phyloP scores from a whole-genome alignment of 2,888 invertebrate genomes.

The Antheraea assamensis region DNA sequence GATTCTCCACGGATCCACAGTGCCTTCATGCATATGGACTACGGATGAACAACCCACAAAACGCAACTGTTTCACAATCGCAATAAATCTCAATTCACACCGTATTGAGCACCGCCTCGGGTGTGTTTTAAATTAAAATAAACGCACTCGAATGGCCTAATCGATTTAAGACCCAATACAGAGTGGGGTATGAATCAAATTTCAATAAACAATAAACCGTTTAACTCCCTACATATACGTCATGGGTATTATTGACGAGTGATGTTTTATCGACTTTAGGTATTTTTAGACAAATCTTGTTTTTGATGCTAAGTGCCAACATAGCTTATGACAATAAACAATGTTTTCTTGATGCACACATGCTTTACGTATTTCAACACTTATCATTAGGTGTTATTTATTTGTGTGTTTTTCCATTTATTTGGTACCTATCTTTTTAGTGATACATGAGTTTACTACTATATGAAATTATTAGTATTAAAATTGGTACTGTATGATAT shows the following conservation, averaged over 20 bases:
- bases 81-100: constrained; percentile 70
- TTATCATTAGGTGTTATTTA: neutral
- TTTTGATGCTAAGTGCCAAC: constrained; percentile 41
- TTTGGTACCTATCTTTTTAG: neutral
- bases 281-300: constrained; percentile 37
- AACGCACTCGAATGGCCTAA: constrained; percentile 38
- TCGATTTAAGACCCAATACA: constrained; percentile 55
- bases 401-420: neutral
- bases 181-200: constrained; percentile 48
- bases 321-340: constrained; percentile 40
- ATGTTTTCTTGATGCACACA: constrained; percentile 17
- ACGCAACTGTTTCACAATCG: constrained; percentile 63
- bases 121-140: constrained; percentile 63
- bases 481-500: neutral
- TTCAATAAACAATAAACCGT: constrained; percentile 50
- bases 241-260: constrained; percentile 51
- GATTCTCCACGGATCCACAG: constrained; percentile 64
- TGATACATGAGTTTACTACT: neutral
- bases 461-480: neutral
- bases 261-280: constrained; percentile 50
- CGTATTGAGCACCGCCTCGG: constrained; percentile 47
- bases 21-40: constrained; percentile 61
- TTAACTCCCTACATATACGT: constrained; percentile 71
- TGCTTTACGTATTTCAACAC: neutral
- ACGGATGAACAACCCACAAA: constrained; percentile 48